Evolutionary conservation across 2,888 invertebrate genomes (phyloP).

Genomic region (Palloptera scutellata): DNA sequence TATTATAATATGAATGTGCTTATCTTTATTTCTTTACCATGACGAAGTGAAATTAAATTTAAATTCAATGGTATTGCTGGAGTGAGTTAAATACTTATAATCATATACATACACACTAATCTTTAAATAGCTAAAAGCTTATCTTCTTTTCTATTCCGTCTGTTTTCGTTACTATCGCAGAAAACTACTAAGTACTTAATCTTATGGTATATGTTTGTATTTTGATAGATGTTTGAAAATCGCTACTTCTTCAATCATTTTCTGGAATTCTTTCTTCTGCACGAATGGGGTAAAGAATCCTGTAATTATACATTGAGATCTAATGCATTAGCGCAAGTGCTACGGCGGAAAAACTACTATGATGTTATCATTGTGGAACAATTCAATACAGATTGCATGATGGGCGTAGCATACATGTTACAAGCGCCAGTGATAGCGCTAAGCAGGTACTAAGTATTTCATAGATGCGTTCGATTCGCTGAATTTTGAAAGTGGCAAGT

Average conservation of each 20-base stretch:
- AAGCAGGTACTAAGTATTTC: constrained; percentile 42
- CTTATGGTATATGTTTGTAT: too few relatives aligned
- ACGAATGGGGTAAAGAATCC: constrained; percentile 57
- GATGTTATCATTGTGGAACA: constrained; percentile 76
- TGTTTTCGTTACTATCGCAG: too few relatives aligned
- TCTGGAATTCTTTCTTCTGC: constrained; percentile 57
- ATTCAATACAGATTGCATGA: constrained; percentile 77
- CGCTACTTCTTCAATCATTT: constrained; percentile 56
- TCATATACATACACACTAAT: too few relatives aligned
- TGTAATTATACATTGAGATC: constrained; percentile 60
- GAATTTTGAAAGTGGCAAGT: not conserved
- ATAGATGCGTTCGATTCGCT: too few relatives aligned
- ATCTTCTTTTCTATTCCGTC: too few relatives aligned
- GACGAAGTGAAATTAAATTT: too few relatives aligned
- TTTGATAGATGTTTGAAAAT: constrained; percentile 56
- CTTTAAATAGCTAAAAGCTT: too few relatives aligned
- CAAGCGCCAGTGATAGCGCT: constrained; percentile 69
- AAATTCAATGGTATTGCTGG: too few relatives aligned
- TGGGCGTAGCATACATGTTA: constrained; percentile 72
- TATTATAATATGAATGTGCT: too few relatives aligned
- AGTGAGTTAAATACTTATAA: too few relatives aligned
- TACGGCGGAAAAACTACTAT: constrained; percentile 66
- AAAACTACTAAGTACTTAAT: too few relatives aligned
- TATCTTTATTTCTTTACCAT: too few relatives aligned
- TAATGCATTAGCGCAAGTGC: constrained; percentile 57